A percentile compares a stretch with the other conserved stretches of the same genome.
phyloP scores from a whole-genome alignment of 2,113 vertebrate species.

The Tichodroma muraria region DNA sequence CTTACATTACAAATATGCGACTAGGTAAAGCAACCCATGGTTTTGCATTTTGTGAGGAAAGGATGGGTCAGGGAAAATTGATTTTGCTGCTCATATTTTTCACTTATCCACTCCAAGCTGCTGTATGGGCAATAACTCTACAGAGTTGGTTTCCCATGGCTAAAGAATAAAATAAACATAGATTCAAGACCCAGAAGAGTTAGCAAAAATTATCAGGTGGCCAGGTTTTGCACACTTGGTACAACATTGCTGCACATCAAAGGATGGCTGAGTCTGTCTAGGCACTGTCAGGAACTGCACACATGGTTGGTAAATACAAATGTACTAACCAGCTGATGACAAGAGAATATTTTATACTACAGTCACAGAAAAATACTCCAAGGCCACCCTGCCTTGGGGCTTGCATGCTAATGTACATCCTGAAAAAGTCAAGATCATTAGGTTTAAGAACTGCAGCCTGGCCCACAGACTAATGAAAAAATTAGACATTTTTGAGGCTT shows the following conservation, averaged over 20 bases:
- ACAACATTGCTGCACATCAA: background rate
- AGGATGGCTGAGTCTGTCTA: background rate
- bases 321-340: background rate
- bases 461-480: background rate
- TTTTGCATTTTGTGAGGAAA: background rate
- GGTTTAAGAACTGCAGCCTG: background rate
- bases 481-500: conserved; percentile 35
- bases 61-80: background rate
- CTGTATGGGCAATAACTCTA: background rate
- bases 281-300: background rate
- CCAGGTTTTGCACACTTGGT: background rate
- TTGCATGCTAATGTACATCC: background rate
- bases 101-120: background rate
- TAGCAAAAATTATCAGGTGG: background rate
- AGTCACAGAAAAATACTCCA: background rate
- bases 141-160: background rate
- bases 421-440: background rate
- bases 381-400: background rate
- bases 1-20: background rate
- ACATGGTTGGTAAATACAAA: background rate
- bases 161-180: background rate
- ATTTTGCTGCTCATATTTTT: background rate
- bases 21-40: background rate
- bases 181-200: background rate
- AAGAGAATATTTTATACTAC: background rate